phyloP scores from a whole-genome alignment of 2,113 vertebrate species.

The Dasyurus viverrinus region DNA sequence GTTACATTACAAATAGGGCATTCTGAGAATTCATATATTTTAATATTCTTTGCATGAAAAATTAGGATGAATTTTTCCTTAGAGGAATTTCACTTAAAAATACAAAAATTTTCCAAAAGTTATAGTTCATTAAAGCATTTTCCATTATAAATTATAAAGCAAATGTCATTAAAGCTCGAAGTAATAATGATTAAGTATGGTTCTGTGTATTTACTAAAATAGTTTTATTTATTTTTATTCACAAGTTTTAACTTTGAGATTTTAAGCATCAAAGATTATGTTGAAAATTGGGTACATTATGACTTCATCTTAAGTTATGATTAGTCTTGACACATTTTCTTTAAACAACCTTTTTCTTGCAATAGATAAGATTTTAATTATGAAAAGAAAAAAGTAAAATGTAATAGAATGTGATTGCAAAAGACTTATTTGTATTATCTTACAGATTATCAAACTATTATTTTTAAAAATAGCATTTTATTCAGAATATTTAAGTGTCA shows the following conservation, averaged over 20 bases:
- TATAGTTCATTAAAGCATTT: constrained; percentile 13
- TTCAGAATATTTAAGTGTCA: constrained; percentile 9
- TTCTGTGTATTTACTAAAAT: constrained; percentile 45
- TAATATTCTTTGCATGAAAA: constrained; percentile 20
- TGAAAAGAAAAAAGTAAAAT: background rate
- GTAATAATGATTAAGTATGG: background rate
- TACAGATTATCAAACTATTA: background rate
- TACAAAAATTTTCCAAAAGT: constrained; percentile 42
- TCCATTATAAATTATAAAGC: too few relatives aligned
- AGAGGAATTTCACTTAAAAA: constrained; percentile 29
- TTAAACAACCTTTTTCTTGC: constrained; percentile 36
- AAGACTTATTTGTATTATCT: constrained; percentile 9
- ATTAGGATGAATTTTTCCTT: background rate
- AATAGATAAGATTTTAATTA: constrained; percentile 27
- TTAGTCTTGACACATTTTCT: background rate
- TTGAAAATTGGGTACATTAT: background rate
- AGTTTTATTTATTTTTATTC: constrained; percentile 37
- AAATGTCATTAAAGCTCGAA: constrained; percentile 12
- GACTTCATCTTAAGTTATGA: background rate
- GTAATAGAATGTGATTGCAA: constrained; percentile 11
- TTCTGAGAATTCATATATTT: background rate
- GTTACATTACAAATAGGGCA: constrained; percentile 30
- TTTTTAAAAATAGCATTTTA: constrained; percentile 32
- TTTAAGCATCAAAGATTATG: constrained; percentile 17
- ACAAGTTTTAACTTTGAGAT: constrained; percentile 33